A percentile compares a stretch with the other conserved stretches of the same genome.
These are phyloP conservation scores for Microcebus lehilahytsara DNA, from an alignment of 2,113 vertebrate species.

Conservation along the genomic window DNA sequence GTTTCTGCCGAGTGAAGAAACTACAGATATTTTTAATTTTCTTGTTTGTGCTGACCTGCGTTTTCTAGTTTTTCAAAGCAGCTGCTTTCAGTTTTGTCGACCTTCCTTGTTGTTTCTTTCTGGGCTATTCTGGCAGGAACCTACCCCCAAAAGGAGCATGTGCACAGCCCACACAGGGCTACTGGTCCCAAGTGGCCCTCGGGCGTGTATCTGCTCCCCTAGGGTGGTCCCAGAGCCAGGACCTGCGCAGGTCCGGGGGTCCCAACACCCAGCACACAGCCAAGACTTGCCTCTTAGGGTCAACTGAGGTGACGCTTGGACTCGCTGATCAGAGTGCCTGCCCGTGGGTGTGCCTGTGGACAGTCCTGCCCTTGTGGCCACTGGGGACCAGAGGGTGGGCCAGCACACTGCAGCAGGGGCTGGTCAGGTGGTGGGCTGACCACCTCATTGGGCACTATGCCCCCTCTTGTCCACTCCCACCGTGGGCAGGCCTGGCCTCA, in stretches of 20 bases:
- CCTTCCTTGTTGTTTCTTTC: neutral
- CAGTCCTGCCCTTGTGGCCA: neutral
- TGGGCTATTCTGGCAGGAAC: neutral
- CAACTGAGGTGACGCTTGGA: neutral
- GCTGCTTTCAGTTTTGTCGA: neutral
- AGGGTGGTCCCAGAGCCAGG: neutral
- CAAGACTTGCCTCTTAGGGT: neutral
- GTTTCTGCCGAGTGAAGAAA: neutral
- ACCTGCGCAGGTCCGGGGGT: too few relatives aligned
- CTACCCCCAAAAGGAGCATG: too few relatives aligned
- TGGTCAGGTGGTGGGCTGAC: fast-evolving
- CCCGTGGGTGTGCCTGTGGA: fast-evolving
- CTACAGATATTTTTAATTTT: neutral
- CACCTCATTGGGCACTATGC: too few relatives aligned
- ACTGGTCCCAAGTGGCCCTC: neutral
- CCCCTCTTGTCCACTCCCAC: neutral
- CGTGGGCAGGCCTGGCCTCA: too few relatives aligned
- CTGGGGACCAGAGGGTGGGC: neutral
- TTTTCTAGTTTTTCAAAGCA: neutral
- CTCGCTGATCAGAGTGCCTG: neutral
- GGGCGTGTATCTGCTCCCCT: too few relatives aligned
- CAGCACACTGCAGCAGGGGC: fast-evolving
- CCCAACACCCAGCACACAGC: neutral
- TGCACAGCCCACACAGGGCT: fast-evolving
- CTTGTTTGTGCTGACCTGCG: neutral